A percentile compares a stretch with the other conserved stretches of the same genome.
Conservation (phyloP, 2,113 vertebrate species). For the Clupea harengus region DNA sequence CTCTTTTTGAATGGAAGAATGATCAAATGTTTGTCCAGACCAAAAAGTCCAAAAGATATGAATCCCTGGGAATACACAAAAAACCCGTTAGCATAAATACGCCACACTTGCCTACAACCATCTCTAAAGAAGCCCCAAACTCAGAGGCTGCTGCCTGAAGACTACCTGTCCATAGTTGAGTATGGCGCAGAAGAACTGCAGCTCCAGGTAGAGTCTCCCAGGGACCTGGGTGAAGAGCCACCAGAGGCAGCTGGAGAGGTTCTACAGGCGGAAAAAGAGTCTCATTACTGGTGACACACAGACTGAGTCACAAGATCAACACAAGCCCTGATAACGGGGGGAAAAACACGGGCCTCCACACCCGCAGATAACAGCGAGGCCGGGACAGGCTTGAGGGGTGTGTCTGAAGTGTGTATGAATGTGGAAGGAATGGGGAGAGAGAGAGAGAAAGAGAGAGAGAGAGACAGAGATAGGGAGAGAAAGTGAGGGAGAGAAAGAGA, state of each 20-base stretch:
- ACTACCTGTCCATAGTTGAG: constrained; percentile 93
- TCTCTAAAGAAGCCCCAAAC: not conserved
- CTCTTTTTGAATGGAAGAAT: constrained; percentile 92
- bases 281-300: not conserved
- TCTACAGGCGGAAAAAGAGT: constrained; percentile 67
- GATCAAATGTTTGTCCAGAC: constrained; percentile 93
- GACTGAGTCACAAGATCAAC: not conserved
- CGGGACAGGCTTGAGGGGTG: not conserved
- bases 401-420: not conserved
- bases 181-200: constrained; percentile 94
- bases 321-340: not conserved
- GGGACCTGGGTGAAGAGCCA: constrained; percentile 85
- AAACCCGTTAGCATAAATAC: not conserved
- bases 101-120: not conserved
- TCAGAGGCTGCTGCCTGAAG: not conserved
- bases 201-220: constrained; percentile 87
- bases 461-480: not conserved
- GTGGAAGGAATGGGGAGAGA: not conserved
- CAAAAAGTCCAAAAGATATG: constrained; percentile 93
- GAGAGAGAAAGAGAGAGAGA: not conserved
- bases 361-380: constrained; percentile 2
- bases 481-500: not conserved
- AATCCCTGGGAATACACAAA: constrained; percentile 78
- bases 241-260: constrained; percentile 92
- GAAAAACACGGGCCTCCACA: not conserved